Base-by-base conservation (phyloP, 1,140 invertebrate genomes). In the Octopus bimaculoides region DNA sequence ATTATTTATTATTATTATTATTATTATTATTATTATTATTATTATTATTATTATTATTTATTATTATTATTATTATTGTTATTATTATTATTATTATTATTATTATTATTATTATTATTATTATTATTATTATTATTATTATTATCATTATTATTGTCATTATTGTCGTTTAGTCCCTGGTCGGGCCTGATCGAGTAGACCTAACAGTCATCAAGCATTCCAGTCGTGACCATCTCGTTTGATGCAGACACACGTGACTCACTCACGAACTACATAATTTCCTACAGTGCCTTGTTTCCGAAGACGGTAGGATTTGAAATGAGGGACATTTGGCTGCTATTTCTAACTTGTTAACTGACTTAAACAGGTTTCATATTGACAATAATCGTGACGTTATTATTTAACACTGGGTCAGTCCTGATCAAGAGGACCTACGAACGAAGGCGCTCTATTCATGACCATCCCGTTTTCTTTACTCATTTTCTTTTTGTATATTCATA, bases 11-110 rank as follows among this genome's bases (percentile, higher is more conserved):
- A 52, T 52, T 53, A 77, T 77, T 53, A 77, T 77, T 53, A 77
- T 77, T 53, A 77, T 77, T 53, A 52, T 53, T 10, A 10, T 77
- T 52, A 77, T 77, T 53, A 77, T 77, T 53, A 52, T 26, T 52
- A 7, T 9, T 20, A 8, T 26, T 52, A 8, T 26, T 52, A 52
- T 26, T 75, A 52, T 26, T 75, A 52, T 26, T 75, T 20, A 75
- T 75, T 20, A 20, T 2, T 12, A 52, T 5, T 26, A 1, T 5
- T 26, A 77, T 5, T 26, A 77, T 77, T 26, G 53, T 77, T 26
- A 77, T 77, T 26, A 77, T 77, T 26, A 77, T 52, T 26, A 5
- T 77, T 26, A 77, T 77, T 26, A 5, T 77, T 26, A 77, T 77
- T 26, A 77, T 77, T 26, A 77, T 52, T 26, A 77, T 77, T 26